Percentiles rank a stretch among this genome's conserved stretches.
phyloP scores from a whole-genome alignment of 2,113 vertebrate species.

The Cyanistes caeruleus region DNA sequence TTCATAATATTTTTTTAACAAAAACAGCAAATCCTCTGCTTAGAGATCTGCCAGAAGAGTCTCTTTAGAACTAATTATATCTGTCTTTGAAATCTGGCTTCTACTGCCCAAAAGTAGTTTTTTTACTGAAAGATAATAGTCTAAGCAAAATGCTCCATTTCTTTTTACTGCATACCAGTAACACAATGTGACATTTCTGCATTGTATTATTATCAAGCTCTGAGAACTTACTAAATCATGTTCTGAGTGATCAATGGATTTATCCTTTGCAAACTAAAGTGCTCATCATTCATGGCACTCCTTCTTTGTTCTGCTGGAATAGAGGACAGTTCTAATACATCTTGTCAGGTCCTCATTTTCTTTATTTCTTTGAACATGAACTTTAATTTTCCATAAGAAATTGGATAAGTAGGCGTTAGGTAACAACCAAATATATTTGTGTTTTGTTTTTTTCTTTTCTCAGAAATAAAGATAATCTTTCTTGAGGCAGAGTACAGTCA shows the following conservation, averaged over 20 bases:
- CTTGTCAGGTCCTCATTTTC: constrained; percentile 4
- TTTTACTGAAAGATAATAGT: neutral
- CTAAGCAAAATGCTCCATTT: neutral
- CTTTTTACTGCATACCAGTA: neutral
- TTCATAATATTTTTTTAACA: neutral
- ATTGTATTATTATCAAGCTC: neutral
- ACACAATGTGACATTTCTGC: constrained; percentile 1
- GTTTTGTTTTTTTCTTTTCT: neutral
- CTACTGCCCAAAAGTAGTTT: neutral
- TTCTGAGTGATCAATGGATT: constrained; percentile 36
- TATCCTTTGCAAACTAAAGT: neutral
- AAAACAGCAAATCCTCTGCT: neutral
- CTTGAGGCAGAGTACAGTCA: neutral
- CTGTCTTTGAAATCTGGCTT: neutral
- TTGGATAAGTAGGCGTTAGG: neutral
- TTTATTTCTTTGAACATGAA: constrained; percentile 24
- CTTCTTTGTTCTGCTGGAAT: neutral
- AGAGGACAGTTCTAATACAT: neutral
- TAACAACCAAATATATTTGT: neutral
- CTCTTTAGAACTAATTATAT: neutral
- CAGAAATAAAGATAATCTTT: neutral
- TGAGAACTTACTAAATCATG: constrained; percentile 15
- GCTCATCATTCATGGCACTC: neutral
- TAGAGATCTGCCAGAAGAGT: neutral
- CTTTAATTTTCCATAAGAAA: constrained; percentile 5